Conservation (phyloP, 2,113 vertebrate genomes). For the Etia nguti region DNA sequence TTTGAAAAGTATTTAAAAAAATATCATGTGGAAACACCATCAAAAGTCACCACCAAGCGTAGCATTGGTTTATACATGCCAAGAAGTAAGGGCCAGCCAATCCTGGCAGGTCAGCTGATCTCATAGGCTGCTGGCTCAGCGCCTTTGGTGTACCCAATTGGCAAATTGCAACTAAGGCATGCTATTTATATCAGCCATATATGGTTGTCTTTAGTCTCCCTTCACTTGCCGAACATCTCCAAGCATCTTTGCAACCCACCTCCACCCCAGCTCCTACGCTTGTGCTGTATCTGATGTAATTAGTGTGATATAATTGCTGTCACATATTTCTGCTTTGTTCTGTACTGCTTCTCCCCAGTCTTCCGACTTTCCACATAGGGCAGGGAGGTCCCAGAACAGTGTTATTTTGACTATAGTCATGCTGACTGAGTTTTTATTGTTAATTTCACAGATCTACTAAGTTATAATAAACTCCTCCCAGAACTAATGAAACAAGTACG, state of each 20-base stretch:
- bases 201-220: background rate
- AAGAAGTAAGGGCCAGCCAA: background rate
- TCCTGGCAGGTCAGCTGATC: background rate
- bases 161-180: background rate
- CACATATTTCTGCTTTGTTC: background rate
- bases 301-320: background rate
- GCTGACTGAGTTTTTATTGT: too few species aligned
- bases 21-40: background rate
- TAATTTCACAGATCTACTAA: background rate
- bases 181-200: background rate
- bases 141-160: background rate
- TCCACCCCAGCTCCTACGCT: accelerated
- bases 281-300: accelerated
- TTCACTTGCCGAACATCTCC: background rate
- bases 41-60: background rate
- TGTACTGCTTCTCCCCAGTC: background rate
- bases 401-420: too few species aligned
- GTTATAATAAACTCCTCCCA: too few species aligned
- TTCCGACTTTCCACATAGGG: background rate
- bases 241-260: background rate
- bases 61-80: background rate
- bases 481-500: too few species aligned
- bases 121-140: background rate
- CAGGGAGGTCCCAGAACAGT: too few species aligned
- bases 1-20: background rate